Conservation (phyloP, 2,797 vertebrate genomes). For the Artibeus jamaicensis region DNA sequence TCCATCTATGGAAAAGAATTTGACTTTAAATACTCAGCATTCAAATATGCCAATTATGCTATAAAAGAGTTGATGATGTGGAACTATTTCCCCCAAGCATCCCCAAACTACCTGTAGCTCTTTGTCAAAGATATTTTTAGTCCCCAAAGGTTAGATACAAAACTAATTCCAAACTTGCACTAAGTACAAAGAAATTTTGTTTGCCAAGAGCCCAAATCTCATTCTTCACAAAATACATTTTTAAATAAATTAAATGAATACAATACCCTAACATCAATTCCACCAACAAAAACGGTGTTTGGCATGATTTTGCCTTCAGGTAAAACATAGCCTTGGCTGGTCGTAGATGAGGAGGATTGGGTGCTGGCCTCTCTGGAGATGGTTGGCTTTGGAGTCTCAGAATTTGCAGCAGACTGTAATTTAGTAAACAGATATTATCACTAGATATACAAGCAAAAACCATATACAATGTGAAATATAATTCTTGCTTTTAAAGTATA, state of each 20-base stretch:
- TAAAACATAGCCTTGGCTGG: slow-evolving; percentile 93
- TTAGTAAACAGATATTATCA: not conserved
- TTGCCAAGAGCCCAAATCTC: not conserved
- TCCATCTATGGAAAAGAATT: slow-evolving; percentile 86
- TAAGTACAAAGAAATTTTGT: not conserved
- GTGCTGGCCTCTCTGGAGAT: slow-evolving; percentile 76
- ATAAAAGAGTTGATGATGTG: not conserved
- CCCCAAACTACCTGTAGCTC: not conserved
- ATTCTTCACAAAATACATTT: not conserved
- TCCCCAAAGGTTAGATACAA: not conserved
- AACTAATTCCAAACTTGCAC: slow-evolving; percentile 16
- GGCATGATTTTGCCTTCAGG: slow-evolving; percentile 95
- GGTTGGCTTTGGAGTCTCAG: slow-evolving; percentile 82
- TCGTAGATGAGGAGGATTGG: slow-evolving; percentile 76
- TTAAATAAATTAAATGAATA: slow-evolving; percentile 48
- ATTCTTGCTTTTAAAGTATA: slow-evolving; percentile 25
- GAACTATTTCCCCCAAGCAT: not conserved
- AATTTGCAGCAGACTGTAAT: slow-evolving; percentile 79
- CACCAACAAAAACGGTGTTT: slow-evolving; percentile 95
- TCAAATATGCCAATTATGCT: slow-evolving; percentile 20
- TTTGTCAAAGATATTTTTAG: slow-evolving; percentile 32
- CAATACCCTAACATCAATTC: slow-evolving; percentile 94
- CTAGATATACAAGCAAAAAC: not conserved
- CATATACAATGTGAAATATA: not conserved
- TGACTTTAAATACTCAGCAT: slow-evolving; percentile 44